Conservation (phyloP, 2,797 vertebrate genomes). For the Danio aesculapii region DNA sequence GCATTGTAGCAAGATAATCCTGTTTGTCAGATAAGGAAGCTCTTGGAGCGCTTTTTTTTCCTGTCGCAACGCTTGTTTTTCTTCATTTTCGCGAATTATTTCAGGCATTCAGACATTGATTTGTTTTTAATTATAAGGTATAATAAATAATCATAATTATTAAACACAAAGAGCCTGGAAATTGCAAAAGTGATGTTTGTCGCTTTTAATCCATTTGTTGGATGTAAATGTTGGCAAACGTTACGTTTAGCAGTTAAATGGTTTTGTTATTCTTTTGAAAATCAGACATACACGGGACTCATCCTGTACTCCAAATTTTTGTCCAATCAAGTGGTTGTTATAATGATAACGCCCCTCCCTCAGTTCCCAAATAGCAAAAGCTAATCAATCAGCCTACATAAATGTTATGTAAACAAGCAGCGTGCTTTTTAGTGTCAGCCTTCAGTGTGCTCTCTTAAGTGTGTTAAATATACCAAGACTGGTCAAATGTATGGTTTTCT, state of each 20-base stretch:
- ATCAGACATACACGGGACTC: background rate
- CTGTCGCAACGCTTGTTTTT: background rate
- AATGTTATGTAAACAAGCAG: background rate
- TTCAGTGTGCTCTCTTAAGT: background rate
- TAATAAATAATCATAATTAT: background rate
- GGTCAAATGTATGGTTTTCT: background rate
- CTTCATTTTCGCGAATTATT: background rate
- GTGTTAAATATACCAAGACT: background rate
- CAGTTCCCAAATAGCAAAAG: background rate
- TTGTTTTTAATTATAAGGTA: background rate
- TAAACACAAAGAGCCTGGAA: background rate
- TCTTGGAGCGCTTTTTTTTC: background rate
- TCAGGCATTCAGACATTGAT: background rate
- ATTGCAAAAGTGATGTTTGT: background rate
- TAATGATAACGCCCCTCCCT: background rate
- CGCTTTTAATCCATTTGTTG: background rate
- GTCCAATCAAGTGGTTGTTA: background rate
- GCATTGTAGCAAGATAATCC: conserved; percentile 11
- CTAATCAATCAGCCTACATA: background rate
- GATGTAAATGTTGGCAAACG: background rate
- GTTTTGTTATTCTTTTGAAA: background rate
- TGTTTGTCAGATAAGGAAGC: conserved; percentile 12
- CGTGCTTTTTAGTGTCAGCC: background rate
- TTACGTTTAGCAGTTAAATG: background rate
- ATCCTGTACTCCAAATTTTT: conserved; percentile 1